Base-by-base conservation (phyloP, 2,888 invertebrate species). In the Melipona bicolor region DNA sequence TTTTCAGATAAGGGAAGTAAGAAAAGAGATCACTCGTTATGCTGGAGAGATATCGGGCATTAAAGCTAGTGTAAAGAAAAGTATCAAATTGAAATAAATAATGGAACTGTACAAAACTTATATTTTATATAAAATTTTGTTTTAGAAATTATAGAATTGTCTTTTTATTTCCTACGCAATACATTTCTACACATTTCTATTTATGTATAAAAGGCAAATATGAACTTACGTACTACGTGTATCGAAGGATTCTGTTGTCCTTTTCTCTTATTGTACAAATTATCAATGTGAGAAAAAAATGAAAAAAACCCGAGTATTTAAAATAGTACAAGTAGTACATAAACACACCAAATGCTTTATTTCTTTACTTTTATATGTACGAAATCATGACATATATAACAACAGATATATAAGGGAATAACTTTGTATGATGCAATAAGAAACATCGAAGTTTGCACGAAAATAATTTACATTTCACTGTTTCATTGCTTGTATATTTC, bases 31-130 rank as follows among this genome's bases (percentile, higher is more conserved):
- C 9, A 95, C 95, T 52, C 96, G 97, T 86, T 99, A 99, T 94
- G 97, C 96, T 80, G 99, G 99, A 79, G 99, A 99, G 95, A 95
- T 97, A 72, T 98, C 98, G 74, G 99, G 99, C 89, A 99, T 99
- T 91, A 98, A 99, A 93, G 96, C 98, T 49, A 96, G 97, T 91
- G 97, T 98, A 72, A 97, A 97, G 92, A 98, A 98, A 95, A 97
- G 99, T 93, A 96, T 98, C 90, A 98, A 98, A 95, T 96, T 99
- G 90, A 98, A 97, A 94, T 97, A 95, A 94, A 17, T n/a, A 43
- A 24, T 54, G 17, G 19, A 32, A 0, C 5, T 52, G 11, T 19
- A 27, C 9, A 15, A 56, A 9, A 65, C 54, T 15, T 50, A 15
- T 15, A 50, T 4, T n/a, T 43, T 43, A 11, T 43, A 43, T 43